These are phyloP conservation scores for Mustelus asterias DNA, from an alignment of 2,113 vertebrate species.

Conservation along the genomic window DNA sequence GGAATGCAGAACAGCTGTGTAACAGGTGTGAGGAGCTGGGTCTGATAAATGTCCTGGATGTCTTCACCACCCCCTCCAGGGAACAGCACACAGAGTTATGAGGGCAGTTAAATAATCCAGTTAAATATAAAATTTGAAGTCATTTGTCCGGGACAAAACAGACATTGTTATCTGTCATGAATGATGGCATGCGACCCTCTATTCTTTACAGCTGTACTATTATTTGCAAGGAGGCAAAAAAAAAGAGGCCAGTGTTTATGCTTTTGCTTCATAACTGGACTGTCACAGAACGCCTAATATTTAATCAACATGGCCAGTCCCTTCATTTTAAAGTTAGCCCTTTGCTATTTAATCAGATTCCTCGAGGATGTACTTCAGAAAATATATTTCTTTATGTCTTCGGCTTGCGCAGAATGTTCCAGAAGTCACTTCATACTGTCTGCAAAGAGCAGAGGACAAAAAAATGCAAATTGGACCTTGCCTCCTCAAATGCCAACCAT, in stretches of 20 bases:
- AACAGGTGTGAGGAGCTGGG: conserved; percentile 51
- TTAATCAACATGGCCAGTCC: background rate
- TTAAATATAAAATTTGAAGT: conserved; percentile 44
- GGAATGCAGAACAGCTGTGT: conserved; percentile 49
- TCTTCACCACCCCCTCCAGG: conserved; percentile 49
- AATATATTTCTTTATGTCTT: background rate
- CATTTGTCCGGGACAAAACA: conserved; percentile 58
- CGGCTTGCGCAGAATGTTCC: conserved; percentile 18
- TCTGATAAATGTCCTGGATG: conserved; percentile 52
- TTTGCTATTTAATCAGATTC: background rate
- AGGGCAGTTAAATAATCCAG: conserved; percentile 48
- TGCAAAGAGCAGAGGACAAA: conserved; percentile 18
- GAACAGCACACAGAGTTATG: conserved; percentile 54
- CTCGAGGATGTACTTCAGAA: background rate
- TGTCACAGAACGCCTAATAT: background rate
- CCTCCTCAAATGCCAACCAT: conserved; percentile 43
- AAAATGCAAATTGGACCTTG: conserved; percentile 40
- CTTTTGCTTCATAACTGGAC: conserved; percentile 8
- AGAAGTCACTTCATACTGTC: background rate
- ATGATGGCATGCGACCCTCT: conserved; percentile 55
- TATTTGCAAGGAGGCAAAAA: conserved; percentile 1
- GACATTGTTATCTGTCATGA: conserved; percentile 55
- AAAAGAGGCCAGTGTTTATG: conserved; percentile 6
- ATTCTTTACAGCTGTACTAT: conserved; percentile 40
- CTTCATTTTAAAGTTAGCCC: conserved; percentile 24